Evolutionary conservation across 2,797 vertebrate species (phyloP).

Genomic region (Sphenopsis melanotis): DNA sequence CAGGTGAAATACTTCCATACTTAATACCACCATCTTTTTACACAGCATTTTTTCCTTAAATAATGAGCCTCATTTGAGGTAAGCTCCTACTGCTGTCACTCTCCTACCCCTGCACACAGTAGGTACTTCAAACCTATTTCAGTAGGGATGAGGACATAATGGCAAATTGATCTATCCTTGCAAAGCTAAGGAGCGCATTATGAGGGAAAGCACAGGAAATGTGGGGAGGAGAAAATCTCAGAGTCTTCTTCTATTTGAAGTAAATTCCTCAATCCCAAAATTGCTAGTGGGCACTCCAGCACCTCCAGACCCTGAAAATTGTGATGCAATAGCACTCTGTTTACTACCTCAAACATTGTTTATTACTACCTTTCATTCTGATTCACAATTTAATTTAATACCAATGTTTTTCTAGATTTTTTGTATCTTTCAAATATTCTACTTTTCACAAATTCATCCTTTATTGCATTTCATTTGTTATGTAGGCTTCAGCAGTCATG

Average conservation of each 20-base stretch:
- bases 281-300: background rate
- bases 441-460: background rate
- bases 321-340: background rate
- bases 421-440: background rate
- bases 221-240: background rate
- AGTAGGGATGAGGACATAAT: background rate
- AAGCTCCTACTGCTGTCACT: background rate
- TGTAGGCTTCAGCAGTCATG: background rate
- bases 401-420: background rate
- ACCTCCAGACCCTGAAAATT: background rate
- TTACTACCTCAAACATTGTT: background rate
- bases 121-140: background rate
- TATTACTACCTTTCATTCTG: background rate
- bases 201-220: background rate
- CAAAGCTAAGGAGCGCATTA: background rate
- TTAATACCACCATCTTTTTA: background rate
- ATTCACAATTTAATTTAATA: background rate
- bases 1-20: slow-evolving; percentile 27
- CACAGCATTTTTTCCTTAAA: background rate
- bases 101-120: background rate
- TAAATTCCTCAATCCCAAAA: background rate
- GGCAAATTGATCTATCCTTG: background rate
- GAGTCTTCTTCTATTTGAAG: background rate
- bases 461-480: background rate
- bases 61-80: background rate